Conservation (phyloP, 2,888 invertebrate genomes). For the Synergus laeviventris region DNA sequence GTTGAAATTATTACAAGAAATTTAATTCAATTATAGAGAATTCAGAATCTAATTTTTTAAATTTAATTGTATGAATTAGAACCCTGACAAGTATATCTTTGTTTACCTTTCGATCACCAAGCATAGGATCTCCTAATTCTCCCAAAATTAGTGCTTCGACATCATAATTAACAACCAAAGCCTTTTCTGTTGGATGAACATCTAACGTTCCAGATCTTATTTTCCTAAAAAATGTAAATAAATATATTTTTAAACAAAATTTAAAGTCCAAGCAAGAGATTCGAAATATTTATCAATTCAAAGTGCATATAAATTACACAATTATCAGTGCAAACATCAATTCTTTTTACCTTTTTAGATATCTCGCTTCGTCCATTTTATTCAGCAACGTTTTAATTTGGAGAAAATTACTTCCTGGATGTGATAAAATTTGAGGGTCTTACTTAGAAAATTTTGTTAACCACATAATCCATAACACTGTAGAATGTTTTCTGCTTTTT, state of each 20-base stretch:
- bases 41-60: neutral
- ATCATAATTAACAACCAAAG: constrained; percentile 91
- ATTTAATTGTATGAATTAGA: neutral
- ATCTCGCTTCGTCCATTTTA: constrained; percentile 36
- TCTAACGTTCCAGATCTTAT: constrained; percentile 88
- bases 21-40: neutral
- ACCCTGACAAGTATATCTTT: neutral
- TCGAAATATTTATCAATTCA: neutral
- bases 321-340: neutral
- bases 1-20: no score
- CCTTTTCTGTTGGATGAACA: constrained; percentile 92
- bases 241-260: constrained; percentile 43
- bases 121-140: constrained; percentile 86
- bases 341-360: constrained; percentile 23
- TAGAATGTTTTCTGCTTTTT: neutral
- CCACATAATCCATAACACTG: constrained; percentile 24
- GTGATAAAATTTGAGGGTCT: neutral
- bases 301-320: neutral
- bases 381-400: neutral
- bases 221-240: constrained; percentile 77
- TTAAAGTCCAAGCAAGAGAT: neutral
- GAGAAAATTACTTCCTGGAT: neutral
- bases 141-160: constrained; percentile 90
- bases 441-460: neutral
- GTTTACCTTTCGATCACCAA: constrained; percentile 88